Base-by-base conservation (phyloP, 1,140 invertebrate species). In the Microplitis mediator region DNA sequence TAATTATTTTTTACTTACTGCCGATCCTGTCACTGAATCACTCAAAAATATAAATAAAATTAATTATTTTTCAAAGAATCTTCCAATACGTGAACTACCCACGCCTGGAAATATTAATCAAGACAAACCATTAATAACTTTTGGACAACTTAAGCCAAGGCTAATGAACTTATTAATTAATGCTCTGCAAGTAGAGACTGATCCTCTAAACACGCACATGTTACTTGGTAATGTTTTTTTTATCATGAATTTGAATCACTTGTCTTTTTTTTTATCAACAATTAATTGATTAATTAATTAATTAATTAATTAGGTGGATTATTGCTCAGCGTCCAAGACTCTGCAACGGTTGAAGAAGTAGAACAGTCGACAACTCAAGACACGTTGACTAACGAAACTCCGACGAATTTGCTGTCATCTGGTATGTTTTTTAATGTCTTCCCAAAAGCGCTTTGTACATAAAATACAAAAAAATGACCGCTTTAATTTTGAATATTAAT, bases 131-230 rank as follows among this genome's bases (percentile, higher is more conserved):
- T 82, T 85, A 11, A 78, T 90, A n/a, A 93, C 92, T 8, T 97
- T 97, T 81, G 88, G 91, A 6, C 93, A 95, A 74, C 87, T 97
- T 4, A 95, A 96, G 82, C 90, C 93, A 2, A 89, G 93, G 61
- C 88, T 97, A 2, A 93, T 95, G 86, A 95, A 97, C 83, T 89
- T 97, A 11, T 86, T 98, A 13, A 93, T 96, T 78, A 94, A 93
- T 83, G 94, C 95, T 4, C 85, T 98, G 16, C 92, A 95, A 88
- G 92, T 94, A 36, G 96, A 97, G 87, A 91, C 91, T 1, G 95
- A 97, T 88, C 90, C 95, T 2, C 89, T 91, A 70, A 98, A 98
- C 84, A 95, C 95, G 4, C 96, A 98, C 78, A 95, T 97, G 92
- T 86, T 97, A 23, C 86, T 97, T 51, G 95, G 92, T 93, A 85